Percentiles rank a stretch among this genome's conserved stretches.
Conservation (phyloP, 2,113 vertebrate genomes). For the Pteronura brasiliensis region DNA sequence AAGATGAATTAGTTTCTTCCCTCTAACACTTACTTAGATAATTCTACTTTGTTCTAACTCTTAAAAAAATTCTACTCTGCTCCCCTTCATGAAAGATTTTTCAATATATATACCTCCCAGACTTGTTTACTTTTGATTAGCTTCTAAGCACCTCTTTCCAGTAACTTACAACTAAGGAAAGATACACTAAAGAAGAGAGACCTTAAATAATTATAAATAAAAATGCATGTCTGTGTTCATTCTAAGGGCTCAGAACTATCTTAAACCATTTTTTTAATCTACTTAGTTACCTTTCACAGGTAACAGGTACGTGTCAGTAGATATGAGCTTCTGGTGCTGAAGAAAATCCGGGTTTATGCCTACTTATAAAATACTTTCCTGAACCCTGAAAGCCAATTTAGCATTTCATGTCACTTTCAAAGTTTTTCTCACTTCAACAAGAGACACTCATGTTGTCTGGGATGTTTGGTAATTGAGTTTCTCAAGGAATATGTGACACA, state of each 20-base stretch:
- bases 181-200: neutral
- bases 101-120: neutral
- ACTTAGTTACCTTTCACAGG: neutral
- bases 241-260: neutral
- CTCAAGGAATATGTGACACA: slow-evolving; percentile 62
- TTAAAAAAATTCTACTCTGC: neutral
- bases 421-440: slow-evolving; percentile 48
- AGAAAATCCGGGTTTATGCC: slow-evolving; percentile 16
- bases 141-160: neutral
- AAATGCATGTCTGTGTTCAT: neutral
- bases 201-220: neutral
- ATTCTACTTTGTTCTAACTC: neutral
- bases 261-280: neutral
- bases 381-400: slow-evolving; percentile 41
- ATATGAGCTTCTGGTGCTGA: neutral
- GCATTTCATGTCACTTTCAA: slow-evolving; percentile 57
- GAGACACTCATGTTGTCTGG: slow-evolving; percentile 41
- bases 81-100: neutral
- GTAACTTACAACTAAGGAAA: neutral
- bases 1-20: neutral
- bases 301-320: neutral
- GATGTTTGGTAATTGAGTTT: slow-evolving; percentile 67
- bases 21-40: neutral
- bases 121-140: neutral
- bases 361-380: slow-evolving; percentile 30